A percentile compares a stretch with the other conserved stretches of the same genome.
Conservation (phyloP, 2,113 vertebrate species). For the Varanus salvator region DNA sequence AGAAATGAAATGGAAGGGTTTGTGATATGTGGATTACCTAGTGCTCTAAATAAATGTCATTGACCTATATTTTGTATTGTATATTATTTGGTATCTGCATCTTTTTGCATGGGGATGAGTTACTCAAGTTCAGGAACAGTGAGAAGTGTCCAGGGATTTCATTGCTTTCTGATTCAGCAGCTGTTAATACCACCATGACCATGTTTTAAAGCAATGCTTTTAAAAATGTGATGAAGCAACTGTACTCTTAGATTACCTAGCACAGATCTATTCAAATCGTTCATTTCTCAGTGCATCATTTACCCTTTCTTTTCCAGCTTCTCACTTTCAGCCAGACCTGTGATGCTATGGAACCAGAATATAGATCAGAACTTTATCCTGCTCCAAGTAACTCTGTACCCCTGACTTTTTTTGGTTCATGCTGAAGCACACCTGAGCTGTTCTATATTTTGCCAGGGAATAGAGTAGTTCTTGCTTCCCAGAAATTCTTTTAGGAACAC, state of each 20-base stretch:
- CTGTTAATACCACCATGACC: neutral
- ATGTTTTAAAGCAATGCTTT: neutral
- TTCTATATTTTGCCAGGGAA: neutral
- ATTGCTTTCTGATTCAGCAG: neutral
- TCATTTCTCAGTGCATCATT: neutral
- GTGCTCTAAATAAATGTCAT: conserved; percentile 84
- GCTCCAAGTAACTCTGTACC: neutral
- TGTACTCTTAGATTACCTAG: too few species aligned
- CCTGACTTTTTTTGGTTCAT: neutral
- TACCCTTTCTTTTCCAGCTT: neutral
- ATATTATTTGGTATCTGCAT: conserved; percentile 64
- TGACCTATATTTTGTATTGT: conserved; percentile 68
- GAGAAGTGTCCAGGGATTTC: neutral
- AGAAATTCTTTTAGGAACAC: neutral
- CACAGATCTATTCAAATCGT: neutral
- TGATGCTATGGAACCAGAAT: neutral
- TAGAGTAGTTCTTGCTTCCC: neutral
- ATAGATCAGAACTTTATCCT: neutral
- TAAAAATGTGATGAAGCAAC: neutral
- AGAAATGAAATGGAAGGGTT: conserved; percentile 77
- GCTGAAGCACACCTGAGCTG: too few species aligned
- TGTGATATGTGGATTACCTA: conserved; percentile 83
- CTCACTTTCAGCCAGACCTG: neutral
- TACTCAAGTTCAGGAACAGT: conserved; percentile 38
- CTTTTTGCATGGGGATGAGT: conserved; percentile 31